A percentile compares a stretch with the other conserved stretches of the same genome.
Evolutionary conservation across 1,140 invertebrate species (phyloP).

Genomic region (Macrostomum lignano): DNA sequence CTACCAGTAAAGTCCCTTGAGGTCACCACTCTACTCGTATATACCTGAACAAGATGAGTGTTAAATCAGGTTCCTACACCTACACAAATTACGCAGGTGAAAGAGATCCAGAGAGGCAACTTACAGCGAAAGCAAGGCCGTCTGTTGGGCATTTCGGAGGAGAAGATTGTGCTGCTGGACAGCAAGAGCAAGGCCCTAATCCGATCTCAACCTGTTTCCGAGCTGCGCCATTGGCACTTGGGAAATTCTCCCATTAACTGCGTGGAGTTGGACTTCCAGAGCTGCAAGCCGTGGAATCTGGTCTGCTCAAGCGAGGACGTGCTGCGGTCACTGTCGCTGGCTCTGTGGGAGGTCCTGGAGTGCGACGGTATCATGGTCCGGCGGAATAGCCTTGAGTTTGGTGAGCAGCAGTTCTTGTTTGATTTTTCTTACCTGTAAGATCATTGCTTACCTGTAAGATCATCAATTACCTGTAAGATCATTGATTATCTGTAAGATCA

Average conservation of each 20-base stretch:
- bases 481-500: no score
- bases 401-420: no score
- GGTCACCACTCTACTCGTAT: no score
- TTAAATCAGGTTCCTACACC: no score
- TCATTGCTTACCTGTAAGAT: no score
- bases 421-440: no score
- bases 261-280: slow-evolving; percentile 37
- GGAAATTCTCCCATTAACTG: slow-evolving; percentile 37
- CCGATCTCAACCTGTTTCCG: slow-evolving; percentile 34
- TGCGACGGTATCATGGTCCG: slow-evolving; percentile 18
- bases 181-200: slow-evolving; percentile 35
- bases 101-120: slow-evolving; percentile 36
- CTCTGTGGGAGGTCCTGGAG: slow-evolving; percentile 32
- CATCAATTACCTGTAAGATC: no score
- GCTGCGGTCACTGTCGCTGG: slow-evolving; percentile 30
- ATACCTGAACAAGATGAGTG: no score
- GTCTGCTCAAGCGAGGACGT: slow-evolving; percentile 27
- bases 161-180: slow-evolving; percentile 37
- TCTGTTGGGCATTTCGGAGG: slow-evolving; percentile 35
- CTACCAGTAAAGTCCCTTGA: no score
- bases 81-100: no score
- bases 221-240: slow-evolving; percentile 38
- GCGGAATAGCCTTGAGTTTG: slow-evolving; percentile 17
- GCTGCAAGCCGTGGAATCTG: slow-evolving; percentile 30
- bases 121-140: slow-evolving; percentile 35